These are phyloP conservation scores for Uropsilus gracilis DNA, from an alignment of 2,113 vertebrate genomes.

Conservation along the genomic window DNA sequence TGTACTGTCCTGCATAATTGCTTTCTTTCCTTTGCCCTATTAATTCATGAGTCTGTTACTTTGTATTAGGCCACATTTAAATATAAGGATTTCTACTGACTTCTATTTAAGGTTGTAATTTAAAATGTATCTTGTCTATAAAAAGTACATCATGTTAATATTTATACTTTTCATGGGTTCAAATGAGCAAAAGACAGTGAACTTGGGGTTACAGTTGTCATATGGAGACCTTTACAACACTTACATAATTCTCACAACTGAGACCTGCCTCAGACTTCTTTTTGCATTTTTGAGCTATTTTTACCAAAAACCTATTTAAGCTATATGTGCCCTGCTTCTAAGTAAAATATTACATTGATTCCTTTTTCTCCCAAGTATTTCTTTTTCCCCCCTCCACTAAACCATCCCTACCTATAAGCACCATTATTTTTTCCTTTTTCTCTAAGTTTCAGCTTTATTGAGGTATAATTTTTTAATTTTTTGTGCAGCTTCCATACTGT, in stretches of 20 bases:
- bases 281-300: neutral
- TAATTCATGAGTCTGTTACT: neutral
- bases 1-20: neutral
- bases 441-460: neutral
- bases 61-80: neutral
- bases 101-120: constrained; percentile 3
- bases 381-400: neutral
- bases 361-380: too few species aligned
- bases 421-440: neutral
- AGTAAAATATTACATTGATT: too few species aligned
- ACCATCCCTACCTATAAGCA: too few species aligned
- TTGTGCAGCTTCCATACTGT: neutral
- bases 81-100: neutral
- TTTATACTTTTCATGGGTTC: constrained; percentile 34
- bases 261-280: neutral
- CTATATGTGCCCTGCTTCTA: too few species aligned
- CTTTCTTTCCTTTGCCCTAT: neutral
- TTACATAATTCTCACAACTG: constrained; percentile 15
- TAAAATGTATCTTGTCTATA: neutral
- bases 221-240: neutral
- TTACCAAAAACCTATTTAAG: too few species aligned
- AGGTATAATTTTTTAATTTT: neutral
- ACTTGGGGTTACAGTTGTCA: neutral
- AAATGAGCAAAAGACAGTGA: neutral
- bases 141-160: neutral